Base-by-base conservation (phyloP, 2,797 vertebrate genomes). In the Melanogrammus aeglefinus region DNA sequence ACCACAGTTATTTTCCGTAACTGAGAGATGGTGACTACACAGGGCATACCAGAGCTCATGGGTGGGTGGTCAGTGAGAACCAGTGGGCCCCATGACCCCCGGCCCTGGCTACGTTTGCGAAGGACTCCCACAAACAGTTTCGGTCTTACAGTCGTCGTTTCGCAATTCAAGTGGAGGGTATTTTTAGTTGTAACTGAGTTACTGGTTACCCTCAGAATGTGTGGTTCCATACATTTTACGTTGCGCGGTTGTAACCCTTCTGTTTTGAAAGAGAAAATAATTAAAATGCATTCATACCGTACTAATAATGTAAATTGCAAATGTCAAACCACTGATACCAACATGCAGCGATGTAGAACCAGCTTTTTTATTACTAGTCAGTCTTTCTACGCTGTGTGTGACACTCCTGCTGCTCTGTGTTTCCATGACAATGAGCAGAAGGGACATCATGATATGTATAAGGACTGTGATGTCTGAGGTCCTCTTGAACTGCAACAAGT, bases 11-110 rank as follows among this genome's bases (percentile, higher is more conserved):
- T 88, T 92, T 93, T 93, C 88, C 92, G 78, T 79, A 79, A 47
- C 88, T 91, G 88, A 92, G 89, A 92, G 92, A 93, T 87, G 91
- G 89, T 91, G 90, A 92, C 91, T 91, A 91, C 92, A 92, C 91
- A 92, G 90, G 91, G 89, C 91, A 91, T 90, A 91, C 87, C 86
- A 83, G 87, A 89, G 87, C 89, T 86, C 88, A 84, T 74, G 80
- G 87, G 87, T 89, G 5, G 89, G 91, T 90, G 91, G 91, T 92
- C 77, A 85, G 89, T 90, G 14, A 86, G 5, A 36, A 36, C 35
- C 35, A 36, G 35, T 36, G 86, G 89, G 86, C 91, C 88, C 89
- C 87, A 80, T 93, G 92, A 93, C 92, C 92, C 91, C 90, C 92
- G 92, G 89, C 89, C 90, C 90, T 89, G 85, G 89, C 88, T 90